Conservation (phyloP, 2,797 vertebrate species). For the Sciaenops ocellatus region DNA sequence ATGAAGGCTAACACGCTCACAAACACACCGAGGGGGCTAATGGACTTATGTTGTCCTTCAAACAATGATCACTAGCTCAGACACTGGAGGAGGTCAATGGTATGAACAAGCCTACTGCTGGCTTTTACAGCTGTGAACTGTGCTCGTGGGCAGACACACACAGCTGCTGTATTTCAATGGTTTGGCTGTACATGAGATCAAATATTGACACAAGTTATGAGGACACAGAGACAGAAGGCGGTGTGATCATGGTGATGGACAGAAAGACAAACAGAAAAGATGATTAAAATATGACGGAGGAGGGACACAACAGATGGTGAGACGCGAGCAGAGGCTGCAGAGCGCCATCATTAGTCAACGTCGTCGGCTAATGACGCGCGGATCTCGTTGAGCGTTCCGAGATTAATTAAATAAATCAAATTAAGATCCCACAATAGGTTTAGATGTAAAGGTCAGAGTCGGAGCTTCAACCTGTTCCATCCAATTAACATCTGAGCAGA, state of each 20-base stretch:
- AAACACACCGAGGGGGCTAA: not conserved
- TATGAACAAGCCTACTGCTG: not conserved
- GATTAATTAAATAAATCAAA: conserved; percentile 71
- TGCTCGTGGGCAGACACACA: not conserved
- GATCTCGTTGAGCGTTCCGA: conserved; percentile 17
- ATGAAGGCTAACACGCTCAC: not conserved
- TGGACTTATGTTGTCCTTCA: conserved; percentile 17
- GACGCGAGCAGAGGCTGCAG: not conserved
- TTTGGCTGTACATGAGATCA: not conserved
- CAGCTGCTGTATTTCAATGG: conserved; percentile 1
- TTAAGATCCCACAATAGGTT: conserved; percentile 45
- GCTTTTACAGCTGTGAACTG: not conserved
- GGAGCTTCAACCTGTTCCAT: conserved; percentile 36
- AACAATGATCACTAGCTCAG: not conserved
- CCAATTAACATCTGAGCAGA: conserved; percentile 33
- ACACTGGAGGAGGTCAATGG: not conserved
- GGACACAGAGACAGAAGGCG: not conserved
- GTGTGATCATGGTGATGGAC: not conserved
- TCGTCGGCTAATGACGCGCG: conserved; percentile 51
- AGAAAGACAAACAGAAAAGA: conserved; percentile 12
- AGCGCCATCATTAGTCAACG: conserved; percentile 44
- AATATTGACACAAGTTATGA: conserved; percentile 25
- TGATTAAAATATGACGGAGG: not conserved
- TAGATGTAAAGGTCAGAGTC: conserved; percentile 57
- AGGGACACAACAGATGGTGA: conserved; percentile 10